These are phyloP conservation scores for Coremacera marginata DNA, from an alignment of 2,888 invertebrate species.

Conservation along the genomic window DNA sequence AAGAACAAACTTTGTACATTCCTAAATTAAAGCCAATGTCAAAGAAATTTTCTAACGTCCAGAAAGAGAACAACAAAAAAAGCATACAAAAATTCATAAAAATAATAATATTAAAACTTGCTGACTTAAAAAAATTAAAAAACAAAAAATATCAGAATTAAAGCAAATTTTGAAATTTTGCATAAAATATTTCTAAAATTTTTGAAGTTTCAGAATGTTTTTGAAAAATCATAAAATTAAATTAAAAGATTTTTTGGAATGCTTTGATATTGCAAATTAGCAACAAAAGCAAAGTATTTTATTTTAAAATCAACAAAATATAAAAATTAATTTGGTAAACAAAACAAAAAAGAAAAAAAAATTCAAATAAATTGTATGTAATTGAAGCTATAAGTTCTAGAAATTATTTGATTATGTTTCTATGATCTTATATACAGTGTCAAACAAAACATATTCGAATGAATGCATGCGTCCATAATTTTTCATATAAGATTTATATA, in stretches of 20 bases:
- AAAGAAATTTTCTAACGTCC: slow-evolving; percentile 38
- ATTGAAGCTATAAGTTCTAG: neutral
- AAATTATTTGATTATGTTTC: neutral
- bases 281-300: slow-evolving; percentile 6
- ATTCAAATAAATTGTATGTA: neutral
- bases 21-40: slow-evolving; percentile 41
- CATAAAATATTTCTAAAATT: too few relatives aligned
- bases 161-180: too few relatives aligned
- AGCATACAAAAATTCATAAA: neutral
- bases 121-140: too few relatives aligned
- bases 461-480: neutral
- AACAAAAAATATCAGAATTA: too few relatives aligned
- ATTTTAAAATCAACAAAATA: neutral
- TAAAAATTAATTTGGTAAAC: slow-evolving; percentile 29
- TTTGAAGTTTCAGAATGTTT: too few relatives aligned
- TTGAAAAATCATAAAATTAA: too few relatives aligned
- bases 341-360: slow-evolving; percentile 21
- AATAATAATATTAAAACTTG: neutral
- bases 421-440: neutral
- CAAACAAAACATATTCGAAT: neutral
- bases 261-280: too few relatives aligned
- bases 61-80: neutral
- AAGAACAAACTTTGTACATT: slow-evolving; percentile 45
- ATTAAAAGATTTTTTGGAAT: too few relatives aligned
- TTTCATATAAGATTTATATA: too few relatives aligned